These are phyloP conservation scores for Anolis apletophallus DNA, from an alignment of 2,797 vertebrate genomes.

Conservation along the genomic window DNA sequence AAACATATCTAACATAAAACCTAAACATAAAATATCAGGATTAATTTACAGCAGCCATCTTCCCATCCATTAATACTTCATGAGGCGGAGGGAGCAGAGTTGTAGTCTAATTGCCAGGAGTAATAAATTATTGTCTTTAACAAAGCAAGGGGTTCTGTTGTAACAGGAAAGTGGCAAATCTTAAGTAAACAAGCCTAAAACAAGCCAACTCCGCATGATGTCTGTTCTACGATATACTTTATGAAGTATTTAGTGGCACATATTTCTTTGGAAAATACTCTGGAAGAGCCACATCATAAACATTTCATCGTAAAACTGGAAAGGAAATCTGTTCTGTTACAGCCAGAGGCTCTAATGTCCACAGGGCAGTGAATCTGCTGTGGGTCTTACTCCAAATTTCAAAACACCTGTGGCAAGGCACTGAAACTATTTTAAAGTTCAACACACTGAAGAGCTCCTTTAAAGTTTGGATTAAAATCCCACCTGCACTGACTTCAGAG, in stretches of 20 bases:
- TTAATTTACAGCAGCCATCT: too few relatives aligned
- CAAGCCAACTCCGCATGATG: neutral
- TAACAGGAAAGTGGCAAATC: neutral
- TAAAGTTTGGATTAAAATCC: too few relatives aligned
- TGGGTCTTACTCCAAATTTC: too few relatives aligned
- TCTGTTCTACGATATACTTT: neutral
- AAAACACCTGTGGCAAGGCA: too few relatives aligned
- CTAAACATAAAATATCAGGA: too few relatives aligned
- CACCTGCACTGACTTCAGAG: too few relatives aligned
- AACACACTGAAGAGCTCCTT: too few relatives aligned
- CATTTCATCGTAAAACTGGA: neutral
- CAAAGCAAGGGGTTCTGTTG: neutral
- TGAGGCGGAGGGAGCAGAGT: neutral
- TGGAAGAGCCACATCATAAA: neutral
- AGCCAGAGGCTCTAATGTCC: too few relatives aligned
- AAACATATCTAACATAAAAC: too few relatives aligned
- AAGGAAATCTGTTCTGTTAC: neutral
- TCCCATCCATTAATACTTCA: neutral
- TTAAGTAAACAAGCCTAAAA: neutral
- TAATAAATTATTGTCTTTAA: neutral
- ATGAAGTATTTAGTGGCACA: neutral
- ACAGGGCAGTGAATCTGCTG: too few relatives aligned
- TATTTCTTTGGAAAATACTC: neutral
- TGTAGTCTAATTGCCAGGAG: neutral
- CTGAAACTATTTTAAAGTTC: too few relatives aligned